A percentile compares a stretch with the other conserved stretches of the same genome.
Conservation (phyloP, 2,113 vertebrate genomes). For the Mustelus asterias region DNA sequence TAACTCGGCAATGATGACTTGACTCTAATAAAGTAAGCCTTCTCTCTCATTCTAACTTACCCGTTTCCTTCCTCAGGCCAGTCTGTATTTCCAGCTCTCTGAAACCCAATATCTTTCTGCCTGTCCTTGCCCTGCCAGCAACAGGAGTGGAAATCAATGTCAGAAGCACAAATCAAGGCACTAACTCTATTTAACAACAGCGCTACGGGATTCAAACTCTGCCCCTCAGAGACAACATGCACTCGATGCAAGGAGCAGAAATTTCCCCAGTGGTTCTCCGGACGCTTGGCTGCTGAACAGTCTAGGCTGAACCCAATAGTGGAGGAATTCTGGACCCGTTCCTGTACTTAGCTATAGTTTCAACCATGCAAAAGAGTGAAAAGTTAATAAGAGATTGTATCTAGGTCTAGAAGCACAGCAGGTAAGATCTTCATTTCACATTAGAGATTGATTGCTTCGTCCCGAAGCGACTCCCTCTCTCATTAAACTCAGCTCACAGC, state of each 20-base stretch:
- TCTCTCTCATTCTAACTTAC: neutral
- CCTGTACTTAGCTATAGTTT: neutral
- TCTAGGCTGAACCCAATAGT: neutral
- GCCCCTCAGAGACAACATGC: neutral
- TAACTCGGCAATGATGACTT: neutral
- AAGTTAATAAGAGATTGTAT: neutral
- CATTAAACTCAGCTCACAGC: constrained; percentile 1
- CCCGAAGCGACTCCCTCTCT: neutral
- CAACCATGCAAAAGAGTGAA: neutral
- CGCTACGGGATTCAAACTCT: neutral
- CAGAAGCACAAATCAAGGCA: neutral
- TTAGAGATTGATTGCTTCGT: neutral
- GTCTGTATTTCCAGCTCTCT: neutral
- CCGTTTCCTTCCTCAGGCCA: neutral
- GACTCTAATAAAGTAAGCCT: neutral
- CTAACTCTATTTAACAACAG: constrained; percentile 8
- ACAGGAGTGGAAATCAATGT: neutral
- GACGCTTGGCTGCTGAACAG: neutral
- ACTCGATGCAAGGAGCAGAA: neutral
- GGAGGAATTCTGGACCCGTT: neutral
- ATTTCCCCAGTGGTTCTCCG: neutral
- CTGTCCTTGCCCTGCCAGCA: neutral
- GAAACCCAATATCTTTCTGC: neutral
- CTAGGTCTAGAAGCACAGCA: neutral
- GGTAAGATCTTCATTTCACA: neutral